Conservation (phyloP, 2,888 invertebrate genomes). For the Andrena dorsata region DNA sequence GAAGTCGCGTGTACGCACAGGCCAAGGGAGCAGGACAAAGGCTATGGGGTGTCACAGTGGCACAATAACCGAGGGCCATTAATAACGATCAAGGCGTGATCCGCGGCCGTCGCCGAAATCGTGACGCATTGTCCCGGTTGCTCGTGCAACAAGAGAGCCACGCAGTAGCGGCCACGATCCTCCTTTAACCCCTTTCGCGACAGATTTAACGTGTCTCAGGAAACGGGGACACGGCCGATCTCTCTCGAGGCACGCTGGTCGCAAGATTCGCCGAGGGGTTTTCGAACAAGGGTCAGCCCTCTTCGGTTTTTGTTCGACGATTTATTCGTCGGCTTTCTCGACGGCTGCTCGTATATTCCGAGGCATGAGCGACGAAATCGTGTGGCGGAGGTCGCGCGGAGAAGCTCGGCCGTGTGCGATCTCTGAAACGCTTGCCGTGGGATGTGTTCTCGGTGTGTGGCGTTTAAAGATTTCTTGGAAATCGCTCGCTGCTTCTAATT, state of each 20-base stretch:
- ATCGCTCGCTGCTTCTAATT: constrained; percentile 33
- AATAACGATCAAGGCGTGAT: constrained; percentile 72
- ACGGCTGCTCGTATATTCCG: constrained; percentile 29
- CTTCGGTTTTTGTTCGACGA: constrained; percentile 41
- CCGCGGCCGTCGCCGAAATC: constrained; percentile 66
- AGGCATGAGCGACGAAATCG: not conserved
- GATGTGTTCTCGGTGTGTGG: not conserved
- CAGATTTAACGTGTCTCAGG: constrained; percentile 44
- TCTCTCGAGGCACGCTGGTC: constrained; percentile 8
- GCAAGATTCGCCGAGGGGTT: constrained; percentile 14
- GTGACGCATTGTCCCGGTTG: constrained; percentile 60
- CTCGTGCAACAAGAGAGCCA: constrained; percentile 37
- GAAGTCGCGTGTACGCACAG: constrained; percentile 40
- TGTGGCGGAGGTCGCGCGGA: not conserved
- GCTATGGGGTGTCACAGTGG: constrained; percentile 27
- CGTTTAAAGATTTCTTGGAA: constrained; percentile 21
- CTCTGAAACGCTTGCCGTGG: not conserved
- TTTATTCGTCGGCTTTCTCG: constrained; percentile 42
- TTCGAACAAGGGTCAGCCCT: constrained; percentile 7
- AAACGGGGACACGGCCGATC: constrained; percentile 41
- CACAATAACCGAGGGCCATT: constrained; percentile 64
- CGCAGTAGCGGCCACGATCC: constrained; percentile 44
- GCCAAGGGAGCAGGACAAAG: constrained; percentile 42
- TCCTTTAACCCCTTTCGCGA: constrained; percentile 52
- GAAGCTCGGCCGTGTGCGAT: constrained; percentile 19